A percentile compares a stretch with the other conserved stretches of the same genome.
Conservation (phyloP, 2,888 invertebrate genomes). For the Antitype chi region DNA sequence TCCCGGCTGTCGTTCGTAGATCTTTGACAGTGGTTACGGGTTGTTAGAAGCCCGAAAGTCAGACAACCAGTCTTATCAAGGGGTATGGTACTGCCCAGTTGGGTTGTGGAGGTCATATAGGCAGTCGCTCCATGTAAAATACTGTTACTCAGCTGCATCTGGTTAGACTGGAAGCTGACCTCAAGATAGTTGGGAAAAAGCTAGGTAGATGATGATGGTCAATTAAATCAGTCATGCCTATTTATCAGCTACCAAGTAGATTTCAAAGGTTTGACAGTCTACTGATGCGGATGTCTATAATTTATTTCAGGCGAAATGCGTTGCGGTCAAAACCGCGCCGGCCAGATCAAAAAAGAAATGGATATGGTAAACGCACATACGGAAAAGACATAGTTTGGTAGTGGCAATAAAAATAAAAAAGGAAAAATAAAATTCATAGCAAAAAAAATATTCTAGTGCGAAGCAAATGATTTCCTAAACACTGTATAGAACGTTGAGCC, state of each 20-base stretch:
- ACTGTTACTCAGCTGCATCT: no score
- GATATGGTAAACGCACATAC: background rate
- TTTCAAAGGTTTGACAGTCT: background rate
- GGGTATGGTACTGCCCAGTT: no score
- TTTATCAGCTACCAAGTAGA: background rate
- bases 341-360: background rate
- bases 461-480: slow-evolving; percentile 14
- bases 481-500: background rate
- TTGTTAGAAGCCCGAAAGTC: no score
- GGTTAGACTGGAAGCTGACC: no score
- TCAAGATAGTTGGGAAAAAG: no score
- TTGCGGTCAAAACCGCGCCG: background rate
- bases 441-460: background rate
- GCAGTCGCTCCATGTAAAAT: no score
- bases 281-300: background rate
- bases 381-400: slow-evolving; percentile 3
- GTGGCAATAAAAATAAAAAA: background rate
- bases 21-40: no score
- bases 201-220: no score
- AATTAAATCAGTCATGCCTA: background rate
- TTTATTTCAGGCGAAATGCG: slow-evolving; percentile 17
- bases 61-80: no score
- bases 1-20: no score
- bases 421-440: background rate
- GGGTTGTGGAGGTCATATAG: no score